A percentile compares a stretch with the other conserved stretches of the same genome.
These are phyloP conservation scores for Dipodomys stephensi DNA, from an alignment of 2,113 vertebrate genomes.

Conservation along the genomic window DNA sequence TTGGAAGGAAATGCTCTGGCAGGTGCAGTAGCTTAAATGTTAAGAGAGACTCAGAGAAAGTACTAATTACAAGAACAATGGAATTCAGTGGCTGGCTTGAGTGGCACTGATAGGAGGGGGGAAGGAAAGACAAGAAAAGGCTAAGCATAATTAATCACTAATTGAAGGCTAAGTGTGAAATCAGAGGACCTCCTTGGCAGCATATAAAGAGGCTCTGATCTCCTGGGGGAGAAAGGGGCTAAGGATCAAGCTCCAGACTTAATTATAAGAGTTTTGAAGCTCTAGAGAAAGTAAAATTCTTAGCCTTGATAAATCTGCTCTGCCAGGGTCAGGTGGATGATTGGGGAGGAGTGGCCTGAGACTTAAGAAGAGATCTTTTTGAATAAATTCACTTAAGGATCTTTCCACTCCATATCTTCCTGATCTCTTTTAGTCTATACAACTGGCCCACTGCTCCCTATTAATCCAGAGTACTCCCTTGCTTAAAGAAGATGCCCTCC, in stretches of 20 bases:
- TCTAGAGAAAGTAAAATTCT: constrained; percentile 60
- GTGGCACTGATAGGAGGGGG: neutral
- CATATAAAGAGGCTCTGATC: constrained; percentile 55
- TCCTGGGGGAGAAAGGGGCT: constrained; percentile 1
- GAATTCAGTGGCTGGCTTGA: constrained; percentile 41
- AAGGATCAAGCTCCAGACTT: constrained; percentile 54
- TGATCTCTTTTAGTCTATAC: neutral
- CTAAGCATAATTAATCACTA: constrained; percentile 65
- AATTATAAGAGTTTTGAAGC: constrained; percentile 52
- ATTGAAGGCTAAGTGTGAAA: constrained; percentile 61
- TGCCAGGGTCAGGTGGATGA: neutral
- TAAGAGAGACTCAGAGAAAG: constrained; percentile 55
- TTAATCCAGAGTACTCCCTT: neutral
- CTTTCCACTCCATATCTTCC: neutral
- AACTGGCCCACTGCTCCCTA: neutral
- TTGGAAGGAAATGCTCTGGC: constrained; percentile 30
- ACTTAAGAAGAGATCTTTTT: neutral
- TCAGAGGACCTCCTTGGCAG: constrained; percentile 56
- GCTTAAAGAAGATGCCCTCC: neutral
- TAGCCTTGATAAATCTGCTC: neutral
- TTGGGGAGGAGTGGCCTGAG: neutral
- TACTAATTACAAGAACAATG: constrained; percentile 67
- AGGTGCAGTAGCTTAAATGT: constrained; percentile 52
- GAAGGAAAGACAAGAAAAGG: constrained; percentile 63
- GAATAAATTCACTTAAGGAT: neutral